These are phyloP conservation scores for Chrysomallon squamiferum DNA, from an alignment of 1,140 invertebrate genomes.

Conservation along the genomic window DNA sequence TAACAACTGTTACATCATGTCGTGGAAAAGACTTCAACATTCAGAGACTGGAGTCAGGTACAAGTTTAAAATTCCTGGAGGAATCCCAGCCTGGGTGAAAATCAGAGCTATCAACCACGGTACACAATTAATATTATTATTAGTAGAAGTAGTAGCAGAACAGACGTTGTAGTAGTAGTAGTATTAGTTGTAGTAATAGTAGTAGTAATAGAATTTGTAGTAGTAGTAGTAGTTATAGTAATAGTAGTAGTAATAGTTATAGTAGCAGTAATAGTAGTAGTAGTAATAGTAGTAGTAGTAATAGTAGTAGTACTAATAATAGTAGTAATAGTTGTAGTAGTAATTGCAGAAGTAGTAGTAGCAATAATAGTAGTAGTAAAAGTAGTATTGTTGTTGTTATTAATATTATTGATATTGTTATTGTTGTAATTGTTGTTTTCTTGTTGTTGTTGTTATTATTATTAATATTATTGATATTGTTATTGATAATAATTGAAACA, in stretches of 20 bases:
- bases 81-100: slow-evolving; percentile 38
- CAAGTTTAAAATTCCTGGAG: slow-evolving; percentile 30
- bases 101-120: slow-evolving; percentile 37
- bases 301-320: background rate
- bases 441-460: no score
- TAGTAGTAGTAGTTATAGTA: background rate
- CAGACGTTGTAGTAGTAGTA: background rate
- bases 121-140: slow-evolving; percentile 7
- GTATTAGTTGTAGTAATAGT: background rate
- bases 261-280: background rate
- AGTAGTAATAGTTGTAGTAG: no score
- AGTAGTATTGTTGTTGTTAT: no score
- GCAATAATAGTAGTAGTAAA: no score
- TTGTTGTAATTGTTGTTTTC: no score
- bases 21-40: slow-evolving; percentile 19
- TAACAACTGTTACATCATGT: slow-evolving; percentile 27
- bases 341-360: no score
- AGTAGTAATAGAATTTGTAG: background rate
- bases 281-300: background rate
- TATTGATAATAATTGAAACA: no score
- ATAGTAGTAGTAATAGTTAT: background rate
- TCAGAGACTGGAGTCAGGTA: background rate
- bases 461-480: no score
- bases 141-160: background rate
- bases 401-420: no score